Evolutionary conservation across 2,113 vertebrate species (phyloP), one percentile per base, ranked within the genome.

Genomic region (Scolopax mira): DNA sequence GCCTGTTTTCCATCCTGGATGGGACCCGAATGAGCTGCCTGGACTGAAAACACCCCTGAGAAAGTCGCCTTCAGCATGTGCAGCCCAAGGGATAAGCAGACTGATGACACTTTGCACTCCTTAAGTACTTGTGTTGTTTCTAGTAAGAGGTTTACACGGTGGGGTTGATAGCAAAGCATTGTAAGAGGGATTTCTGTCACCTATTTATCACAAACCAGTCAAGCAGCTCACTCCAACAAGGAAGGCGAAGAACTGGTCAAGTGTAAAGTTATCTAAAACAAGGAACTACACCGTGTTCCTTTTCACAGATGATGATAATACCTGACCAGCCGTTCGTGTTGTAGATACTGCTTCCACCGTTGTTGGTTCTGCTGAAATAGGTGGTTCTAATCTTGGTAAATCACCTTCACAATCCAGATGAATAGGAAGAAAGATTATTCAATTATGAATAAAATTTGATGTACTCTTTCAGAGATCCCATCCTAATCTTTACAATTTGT

Each of bases 191-290:
- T 67, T 88, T 4, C 60, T 88, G 82, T 74, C 94, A 55, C 67
- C 67, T 79, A 0, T 84, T 80, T 94, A 54, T 96, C 92, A 92
- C 77, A 16, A 7, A 30, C 5, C 92, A 79, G 93, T 35, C 77
- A 46, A 28, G 73, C 92, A 85, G 65, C 73, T 92, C 9, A 3
- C 74, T 84, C 39, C 88, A 72, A 3, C 39, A 49, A 75, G 65
- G 64, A 58, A 61, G 83, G 79, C 60, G 24, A 25, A 79, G 96
- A 72, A 33, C 66, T 73, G 86, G 61, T 92, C 90, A 92, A 94
- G 93, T 95, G 94, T 65, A 4, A 54, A 83, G 77, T 94, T 93
- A 90, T 92, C 93, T 90, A 0, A 54, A 41, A 6, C 67, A 49
- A 84, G 86, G 85, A 90, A 6, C 75, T 75, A 39, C 62, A 3